A percentile compares a stretch with the other conserved stretches of the same genome.
phyloP scores from a whole-genome alignment of 2,888 invertebrate species.

The Melinaea marsaeus region DNA sequence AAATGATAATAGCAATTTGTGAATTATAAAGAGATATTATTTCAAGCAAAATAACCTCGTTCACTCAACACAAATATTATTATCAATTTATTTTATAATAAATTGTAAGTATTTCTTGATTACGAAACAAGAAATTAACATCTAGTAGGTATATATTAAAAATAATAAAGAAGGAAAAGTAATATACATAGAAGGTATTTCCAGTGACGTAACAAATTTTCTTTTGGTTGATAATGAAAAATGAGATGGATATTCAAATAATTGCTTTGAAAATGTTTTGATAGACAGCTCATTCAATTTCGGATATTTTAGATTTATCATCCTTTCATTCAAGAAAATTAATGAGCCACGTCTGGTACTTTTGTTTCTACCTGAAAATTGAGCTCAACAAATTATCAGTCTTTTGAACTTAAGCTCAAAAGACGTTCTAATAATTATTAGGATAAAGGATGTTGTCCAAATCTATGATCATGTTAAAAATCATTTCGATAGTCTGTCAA shows the following conservation, averaged over 20 bases:
- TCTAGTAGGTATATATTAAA: no score
- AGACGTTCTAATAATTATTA: no score
- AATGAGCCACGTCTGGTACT: slow-evolving; percentile 11
- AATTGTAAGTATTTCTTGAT: no score
- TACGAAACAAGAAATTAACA: no score
- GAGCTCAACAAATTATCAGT: no score
- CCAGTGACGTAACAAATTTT: neutral
- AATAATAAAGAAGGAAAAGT: no score
- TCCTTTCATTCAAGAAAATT: slow-evolving; percentile 16
- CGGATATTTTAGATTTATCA: slow-evolving; percentile 17
- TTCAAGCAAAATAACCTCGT: neutral
- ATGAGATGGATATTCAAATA: slow-evolving; percentile 11
- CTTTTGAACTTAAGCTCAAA: no score
- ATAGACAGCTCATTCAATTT: slow-evolving; percentile 16
- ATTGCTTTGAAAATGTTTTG: slow-evolving; percentile 15
- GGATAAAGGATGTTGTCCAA: no score
- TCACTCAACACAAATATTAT: neutral
- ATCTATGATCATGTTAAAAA: no score
- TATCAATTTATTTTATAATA: no score
- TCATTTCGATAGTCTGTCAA: no score
- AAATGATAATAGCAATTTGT: neutral
- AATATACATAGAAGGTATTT: no score
- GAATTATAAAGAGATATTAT: slow-evolving; percentile 1
- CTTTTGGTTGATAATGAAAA: slow-evolving; percentile 11
- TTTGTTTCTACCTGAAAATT: slow-evolving; percentile 3